Evolutionary conservation across 1,140 invertebrate genomes (phyloP), one percentile per base, ranked within the genome.

Genomic region (Drosophila erecta): DNA sequence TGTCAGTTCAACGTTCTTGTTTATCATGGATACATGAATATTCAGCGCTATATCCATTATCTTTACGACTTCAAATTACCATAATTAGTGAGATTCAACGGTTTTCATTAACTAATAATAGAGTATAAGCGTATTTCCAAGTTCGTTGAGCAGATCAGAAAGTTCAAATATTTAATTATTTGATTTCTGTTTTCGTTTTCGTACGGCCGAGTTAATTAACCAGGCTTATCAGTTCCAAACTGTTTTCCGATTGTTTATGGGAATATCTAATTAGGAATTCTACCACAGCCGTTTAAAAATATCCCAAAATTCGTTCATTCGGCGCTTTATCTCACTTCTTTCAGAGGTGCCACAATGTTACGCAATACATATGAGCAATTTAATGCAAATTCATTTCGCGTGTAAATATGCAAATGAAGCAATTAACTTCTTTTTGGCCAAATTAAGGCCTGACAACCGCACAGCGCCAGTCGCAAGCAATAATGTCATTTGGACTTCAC

Each of bases 371-470:
- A 44, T 58, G 49, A 38, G 35, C 65, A 53, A 60, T 64, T 70
- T 70, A 49, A 70, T 70, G 64, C 66, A 70, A 70, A 75, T 74
- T 56, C 58, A 47, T 44, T 46, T 71, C 59, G 73, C 61, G 60
- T 81, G 66, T 61, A 59, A 83, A 79, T 57, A 81, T 75, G 75
- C 69, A 69, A 83, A 83, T 74, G 53, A 50, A 54, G 70, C 41
- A 65, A 81, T 62, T 61, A 61, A 74, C 37, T 37, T 47, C 54
- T 70, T 57, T 70, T 40, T n/a, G 6, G 17, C 33, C 20, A 56
- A 56, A 76, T 67, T 59, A 76, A 67, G 62, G 54, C 30, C 33
- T 59, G 53, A 44, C 65, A 70, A 55, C 37, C 51, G 30, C 47
- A 69, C 66, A 47, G 66, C 50, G 43, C 40, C 40, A 40, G 40